These are phyloP conservation scores for Nycticorax nycticorax DNA, from an alignment of 2,113 vertebrate genomes.

Conservation along the genomic window DNA sequence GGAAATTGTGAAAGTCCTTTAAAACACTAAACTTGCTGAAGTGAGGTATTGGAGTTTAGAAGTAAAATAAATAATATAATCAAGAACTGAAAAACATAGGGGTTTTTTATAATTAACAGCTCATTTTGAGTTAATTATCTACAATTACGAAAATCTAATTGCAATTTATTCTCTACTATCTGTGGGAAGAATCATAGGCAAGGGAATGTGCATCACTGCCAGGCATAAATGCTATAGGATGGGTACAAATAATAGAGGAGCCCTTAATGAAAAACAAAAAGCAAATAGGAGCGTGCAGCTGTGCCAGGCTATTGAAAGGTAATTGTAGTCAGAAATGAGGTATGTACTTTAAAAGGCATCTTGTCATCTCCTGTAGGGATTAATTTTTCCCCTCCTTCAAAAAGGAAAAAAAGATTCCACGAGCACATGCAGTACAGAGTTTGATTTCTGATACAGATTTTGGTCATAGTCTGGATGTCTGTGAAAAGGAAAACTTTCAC, in stretches of 20 bases:
- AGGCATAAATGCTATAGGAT: slow-evolving; percentile 63
- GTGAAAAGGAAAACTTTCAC: neutral
- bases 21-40: slow-evolving; percentile 69
- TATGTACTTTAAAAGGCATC: slow-evolving; percentile 62
- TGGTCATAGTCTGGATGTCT: neutral
- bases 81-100: slow-evolving; percentile 71
- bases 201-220: slow-evolving; percentile 65
- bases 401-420: neutral
- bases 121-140: slow-evolving; percentile 82
- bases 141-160: slow-evolving; percentile 80
- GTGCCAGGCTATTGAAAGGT: slow-evolving; percentile 66
- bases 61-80: slow-evolving; percentile 78
- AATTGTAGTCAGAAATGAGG: slow-evolving; percentile 70
- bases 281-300: slow-evolving; percentile 63
- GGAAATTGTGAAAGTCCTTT: slow-evolving; percentile 55
- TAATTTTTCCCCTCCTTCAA: slow-evolving; percentile 42
- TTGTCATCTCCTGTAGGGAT: slow-evolving; percentile 62
- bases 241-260: slow-evolving; percentile 66
- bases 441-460: slow-evolving; percentile 23
- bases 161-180: slow-evolving; percentile 79
- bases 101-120: slow-evolving; percentile 77
- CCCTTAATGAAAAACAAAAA: slow-evolving; percentile 72
- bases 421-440: neutral
- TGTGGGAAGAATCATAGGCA: slow-evolving; percentile 71
- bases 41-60: slow-evolving; percentile 65